phyloP scores from a whole-genome alignment of 2,888 invertebrate genomes.

The Ormyrus labotus region DNA sequence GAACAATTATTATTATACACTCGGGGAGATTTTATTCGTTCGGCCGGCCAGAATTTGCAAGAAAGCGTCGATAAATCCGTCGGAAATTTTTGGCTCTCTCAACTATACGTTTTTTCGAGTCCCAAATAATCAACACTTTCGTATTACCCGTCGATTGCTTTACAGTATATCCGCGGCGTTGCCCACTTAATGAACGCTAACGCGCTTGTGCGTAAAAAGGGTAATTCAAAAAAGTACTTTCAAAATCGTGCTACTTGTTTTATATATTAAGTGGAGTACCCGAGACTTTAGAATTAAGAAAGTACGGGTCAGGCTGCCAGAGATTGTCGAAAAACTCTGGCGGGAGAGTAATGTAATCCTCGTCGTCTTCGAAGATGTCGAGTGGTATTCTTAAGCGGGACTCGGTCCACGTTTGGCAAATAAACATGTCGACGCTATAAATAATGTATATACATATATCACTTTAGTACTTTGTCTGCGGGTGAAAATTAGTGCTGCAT shows the following conservation, averaged over 20 bases:
- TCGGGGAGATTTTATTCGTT: too few relatives aligned
- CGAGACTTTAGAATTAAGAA: conserved; percentile 89
- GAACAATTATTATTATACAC: neutral
- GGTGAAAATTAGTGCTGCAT: neutral
- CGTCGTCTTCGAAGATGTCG: conserved; percentile 87
- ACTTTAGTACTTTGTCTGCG: neutral
- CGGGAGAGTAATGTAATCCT: conserved; percentile 87
- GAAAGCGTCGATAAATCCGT: too few relatives aligned
- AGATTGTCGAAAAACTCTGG: conserved; percentile 88
- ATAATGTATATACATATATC: neutral
- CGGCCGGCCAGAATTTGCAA: too few relatives aligned
- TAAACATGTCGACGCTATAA: conserved; percentile 88
- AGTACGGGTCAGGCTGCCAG: conserved; percentile 93
- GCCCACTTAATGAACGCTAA: too few relatives aligned
- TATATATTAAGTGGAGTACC: conserved; percentile 76
- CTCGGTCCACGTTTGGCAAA: conserved; percentile 89
- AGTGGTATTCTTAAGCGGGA: conserved; percentile 85
- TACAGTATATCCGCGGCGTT: neutral
- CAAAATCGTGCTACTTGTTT: neutral
- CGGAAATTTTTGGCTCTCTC: too few relatives aligned
- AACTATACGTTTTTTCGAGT: too few relatives aligned
- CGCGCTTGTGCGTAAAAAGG: too few relatives aligned
- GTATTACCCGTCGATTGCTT: neutral
- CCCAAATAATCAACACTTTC: neutral
- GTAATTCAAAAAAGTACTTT: too few relatives aligned